phyloP scores from a whole-genome alignment of 2,113 vertebrate species.

The Anas platyrhynchos region DNA sequence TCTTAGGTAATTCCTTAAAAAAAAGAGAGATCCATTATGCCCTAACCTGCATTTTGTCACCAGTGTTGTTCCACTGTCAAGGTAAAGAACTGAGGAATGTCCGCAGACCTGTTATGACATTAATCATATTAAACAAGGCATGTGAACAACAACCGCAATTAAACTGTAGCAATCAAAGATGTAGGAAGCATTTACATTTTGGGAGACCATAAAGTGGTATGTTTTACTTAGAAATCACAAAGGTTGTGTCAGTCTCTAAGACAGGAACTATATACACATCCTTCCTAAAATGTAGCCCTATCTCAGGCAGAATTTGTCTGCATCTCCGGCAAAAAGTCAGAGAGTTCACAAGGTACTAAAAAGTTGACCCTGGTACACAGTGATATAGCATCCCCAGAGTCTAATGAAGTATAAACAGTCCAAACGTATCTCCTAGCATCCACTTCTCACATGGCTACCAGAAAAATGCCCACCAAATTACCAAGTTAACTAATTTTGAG shows the following conservation, averaged over 20 bases:
- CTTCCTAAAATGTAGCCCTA: not conserved
- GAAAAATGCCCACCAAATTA: not conserved
- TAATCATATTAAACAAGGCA: constrained; percentile 68
- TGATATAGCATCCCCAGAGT: not conserved
- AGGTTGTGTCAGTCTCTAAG: not conserved
- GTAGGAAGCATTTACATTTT: constrained; percentile 51
- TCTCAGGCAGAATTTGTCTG: not conserved
- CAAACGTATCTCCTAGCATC: not conserved
- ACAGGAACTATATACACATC: not conserved
- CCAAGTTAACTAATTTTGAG: not conserved
- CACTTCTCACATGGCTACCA: not conserved
- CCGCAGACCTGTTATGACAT: constrained; percentile 63
- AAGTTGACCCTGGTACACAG: not conserved
- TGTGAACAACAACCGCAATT: constrained; percentile 66
- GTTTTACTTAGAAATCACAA: constrained; percentile 28
- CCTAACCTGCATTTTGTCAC: constrained; percentile 75
- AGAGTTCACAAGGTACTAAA: constrained; percentile 7
- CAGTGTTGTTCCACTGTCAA: constrained; percentile 74
- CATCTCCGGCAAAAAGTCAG: not conserved
- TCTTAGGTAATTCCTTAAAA: constrained; percentile 57
- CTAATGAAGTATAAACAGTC: not conserved
- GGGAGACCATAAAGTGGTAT: not conserved
- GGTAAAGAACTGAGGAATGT: constrained; percentile 66
- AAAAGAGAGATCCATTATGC: constrained; percentile 55
- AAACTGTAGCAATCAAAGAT: constrained; percentile 55